These are phyloP conservation scores for Oreochromis tanganicae DNA, from an alignment of 2,113 vertebrate genomes.

Conservation along the genomic window DNA sequence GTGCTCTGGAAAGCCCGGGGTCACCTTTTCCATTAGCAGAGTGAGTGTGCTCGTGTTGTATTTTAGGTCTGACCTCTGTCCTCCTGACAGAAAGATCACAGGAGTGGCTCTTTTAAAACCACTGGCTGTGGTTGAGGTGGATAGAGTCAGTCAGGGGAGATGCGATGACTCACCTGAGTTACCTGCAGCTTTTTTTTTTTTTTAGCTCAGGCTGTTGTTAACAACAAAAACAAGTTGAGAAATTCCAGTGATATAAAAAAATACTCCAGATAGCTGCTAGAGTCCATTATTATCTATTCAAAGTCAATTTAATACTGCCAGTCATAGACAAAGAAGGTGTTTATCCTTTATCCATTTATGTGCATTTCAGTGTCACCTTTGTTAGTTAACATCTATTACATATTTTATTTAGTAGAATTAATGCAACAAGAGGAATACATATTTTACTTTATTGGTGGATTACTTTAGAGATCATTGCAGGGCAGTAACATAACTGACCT, in stretches of 20 bases:
- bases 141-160: constrained; percentile 23
- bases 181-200: constrained; percentile 28
- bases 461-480: background rate
- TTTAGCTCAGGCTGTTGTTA: background rate
- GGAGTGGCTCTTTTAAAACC: constrained; percentile 11
- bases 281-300: background rate
- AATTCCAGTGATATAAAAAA: background rate
- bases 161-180: constrained; percentile 34
- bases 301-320: background rate
- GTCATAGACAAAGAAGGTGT: background rate
- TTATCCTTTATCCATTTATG: background rate
- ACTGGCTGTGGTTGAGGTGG: constrained; percentile 16
- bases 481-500: background rate
- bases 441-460: background rate
- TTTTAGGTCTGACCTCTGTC: constrained; percentile 43
- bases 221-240: background rate
- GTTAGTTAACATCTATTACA: background rate
- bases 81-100: constrained; percentile 36
- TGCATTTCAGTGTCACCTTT: background rate
- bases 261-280: background rate
- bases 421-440: background rate
- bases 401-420: background rate
- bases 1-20: constrained; percentile 92
- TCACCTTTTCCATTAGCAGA: constrained; percentile 98
- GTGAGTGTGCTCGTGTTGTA: constrained; percentile 73